phyloP scores from a whole-genome alignment of 37 sponge, comb jelly and placozoan genomes.

The Chondrosia reniformis region DNA sequence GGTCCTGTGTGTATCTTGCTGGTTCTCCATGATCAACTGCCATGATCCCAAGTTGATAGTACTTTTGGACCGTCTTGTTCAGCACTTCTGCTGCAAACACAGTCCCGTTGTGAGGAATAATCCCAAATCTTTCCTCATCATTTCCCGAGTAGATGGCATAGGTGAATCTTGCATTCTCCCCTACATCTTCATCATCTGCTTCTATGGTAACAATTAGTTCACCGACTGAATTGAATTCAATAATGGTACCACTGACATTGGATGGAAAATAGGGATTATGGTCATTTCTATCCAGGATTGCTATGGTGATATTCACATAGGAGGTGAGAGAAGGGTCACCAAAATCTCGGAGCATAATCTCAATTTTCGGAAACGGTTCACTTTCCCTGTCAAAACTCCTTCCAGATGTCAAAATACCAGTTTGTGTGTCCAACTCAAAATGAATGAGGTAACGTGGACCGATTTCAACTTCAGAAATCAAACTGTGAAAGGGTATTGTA shows the following conservation, averaged over 20 bases:
- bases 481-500: neutral
- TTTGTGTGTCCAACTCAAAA: conserved; percentile 5
- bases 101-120: conserved; percentile 34
- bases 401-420: conserved; percentile 35
- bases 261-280: conserved; percentile 53
- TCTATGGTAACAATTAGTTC: conserved; percentile 14
- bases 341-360: conserved; percentile 47
- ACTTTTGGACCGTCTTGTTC: conserved; percentile 39
- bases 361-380: conserved; percentile 32
- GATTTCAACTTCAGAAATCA: neutral
- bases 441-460: neutral
- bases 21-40: conserved; percentile 20
- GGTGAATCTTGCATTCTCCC: conserved; percentile 45
- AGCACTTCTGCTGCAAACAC: conserved; percentile 28
- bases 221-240: conserved; percentile 45
- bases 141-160: conserved; percentile 47
- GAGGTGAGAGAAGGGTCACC: conserved; percentile 24
- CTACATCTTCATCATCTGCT: conserved; percentile 66
- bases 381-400: conserved; percentile 48
- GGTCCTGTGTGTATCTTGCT: neutral
- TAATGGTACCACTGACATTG: conserved; percentile 25
- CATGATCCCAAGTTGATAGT: conserved; percentile 20
- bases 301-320: conserved; percentile 45
- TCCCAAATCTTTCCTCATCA: conserved; percentile 30
- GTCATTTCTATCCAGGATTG: conserved; percentile 63